These are phyloP conservation scores for Kryptolebias marmoratus DNA, from an alignment of 2,113 vertebrate species.

Conservation along the genomic window DNA sequence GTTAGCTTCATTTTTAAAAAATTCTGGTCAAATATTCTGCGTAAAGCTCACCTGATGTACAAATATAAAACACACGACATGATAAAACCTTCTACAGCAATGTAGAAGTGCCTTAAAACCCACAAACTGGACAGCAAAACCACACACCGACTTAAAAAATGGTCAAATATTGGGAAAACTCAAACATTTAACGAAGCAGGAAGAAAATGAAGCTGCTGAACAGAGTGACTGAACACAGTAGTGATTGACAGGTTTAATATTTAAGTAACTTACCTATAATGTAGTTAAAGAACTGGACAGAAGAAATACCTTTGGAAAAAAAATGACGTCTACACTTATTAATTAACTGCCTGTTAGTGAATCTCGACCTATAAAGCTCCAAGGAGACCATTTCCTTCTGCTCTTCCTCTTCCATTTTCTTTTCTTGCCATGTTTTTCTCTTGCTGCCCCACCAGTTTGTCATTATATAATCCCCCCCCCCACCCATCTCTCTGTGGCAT, in stretches of 20 bases:
- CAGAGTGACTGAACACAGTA: background rate
- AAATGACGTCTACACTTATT: conserved; percentile 10
- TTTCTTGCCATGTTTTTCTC: conserved; percentile 27
- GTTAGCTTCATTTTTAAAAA: no score
- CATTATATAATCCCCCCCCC: conserved; percentile 42
- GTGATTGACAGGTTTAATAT: background rate
- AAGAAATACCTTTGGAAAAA: background rate
- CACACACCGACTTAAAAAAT: background rate
- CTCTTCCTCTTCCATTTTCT: conserved; percentile 18
- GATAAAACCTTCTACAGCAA: no score
- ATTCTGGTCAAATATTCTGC: no score
- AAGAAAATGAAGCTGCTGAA: background rate
- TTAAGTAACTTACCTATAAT: conserved; percentile 42
- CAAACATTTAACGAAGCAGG: background rate
- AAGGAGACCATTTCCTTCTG: conserved; percentile 37
- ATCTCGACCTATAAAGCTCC: conserved; percentile 12
- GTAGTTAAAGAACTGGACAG: background rate
- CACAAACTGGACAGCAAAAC: background rate
- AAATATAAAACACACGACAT: background rate
- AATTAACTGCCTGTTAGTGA: background rate
- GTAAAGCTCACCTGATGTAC: no score
- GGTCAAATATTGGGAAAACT: background rate
- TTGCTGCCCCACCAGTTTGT: conserved; percentile 15
- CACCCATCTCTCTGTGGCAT: background rate
- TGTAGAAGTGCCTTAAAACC: background rate